phyloP scores from a whole-genome alignment of 2,113 vertebrate genomes.

The Misgurnus mizolepis region DNA sequence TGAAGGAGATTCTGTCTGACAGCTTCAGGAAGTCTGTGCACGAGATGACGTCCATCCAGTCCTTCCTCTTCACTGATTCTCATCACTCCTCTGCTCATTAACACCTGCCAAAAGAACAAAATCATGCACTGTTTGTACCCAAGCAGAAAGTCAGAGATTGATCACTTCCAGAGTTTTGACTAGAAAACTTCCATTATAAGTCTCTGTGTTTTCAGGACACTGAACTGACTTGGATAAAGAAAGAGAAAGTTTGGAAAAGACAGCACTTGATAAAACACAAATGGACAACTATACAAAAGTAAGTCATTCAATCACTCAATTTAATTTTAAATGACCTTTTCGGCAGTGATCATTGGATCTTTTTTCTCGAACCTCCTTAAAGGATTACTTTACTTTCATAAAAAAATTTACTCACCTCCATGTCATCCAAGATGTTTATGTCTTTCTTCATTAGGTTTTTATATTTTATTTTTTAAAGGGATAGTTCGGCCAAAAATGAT shows the following conservation, averaged over 20 bases:
- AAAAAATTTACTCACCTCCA: too few species aligned
- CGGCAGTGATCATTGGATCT: too few species aligned
- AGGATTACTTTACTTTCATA: too few species aligned
- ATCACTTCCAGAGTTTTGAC: background rate
- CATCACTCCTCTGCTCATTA: constrained; percentile 55
- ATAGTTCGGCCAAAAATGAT: too few species aligned
- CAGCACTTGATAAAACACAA: background rate
- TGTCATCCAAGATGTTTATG: too few species aligned
- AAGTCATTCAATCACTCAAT: too few species aligned
- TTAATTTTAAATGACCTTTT: too few species aligned
- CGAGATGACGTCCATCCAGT: constrained; percentile 38
- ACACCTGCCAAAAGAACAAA: constrained; percentile 44
- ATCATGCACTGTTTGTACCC: background rate
- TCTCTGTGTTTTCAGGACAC: background rate
- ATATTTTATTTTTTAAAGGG: too few species aligned
- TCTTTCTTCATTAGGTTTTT: too few species aligned
- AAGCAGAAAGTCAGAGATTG: background rate
- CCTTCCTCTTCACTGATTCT: constrained; percentile 47
- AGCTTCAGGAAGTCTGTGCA: constrained; percentile 52
- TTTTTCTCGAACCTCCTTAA: too few species aligned
- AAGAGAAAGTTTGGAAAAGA: background rate
- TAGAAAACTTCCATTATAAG: background rate
- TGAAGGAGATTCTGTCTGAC: constrained; percentile 39
- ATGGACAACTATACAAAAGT: background rate
- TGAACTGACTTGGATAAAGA: background rate